These are phyloP conservation scores for Laterallus jamaicensis DNA, from an alignment of 2,113 vertebrate species.

Conservation along the genomic window DNA sequence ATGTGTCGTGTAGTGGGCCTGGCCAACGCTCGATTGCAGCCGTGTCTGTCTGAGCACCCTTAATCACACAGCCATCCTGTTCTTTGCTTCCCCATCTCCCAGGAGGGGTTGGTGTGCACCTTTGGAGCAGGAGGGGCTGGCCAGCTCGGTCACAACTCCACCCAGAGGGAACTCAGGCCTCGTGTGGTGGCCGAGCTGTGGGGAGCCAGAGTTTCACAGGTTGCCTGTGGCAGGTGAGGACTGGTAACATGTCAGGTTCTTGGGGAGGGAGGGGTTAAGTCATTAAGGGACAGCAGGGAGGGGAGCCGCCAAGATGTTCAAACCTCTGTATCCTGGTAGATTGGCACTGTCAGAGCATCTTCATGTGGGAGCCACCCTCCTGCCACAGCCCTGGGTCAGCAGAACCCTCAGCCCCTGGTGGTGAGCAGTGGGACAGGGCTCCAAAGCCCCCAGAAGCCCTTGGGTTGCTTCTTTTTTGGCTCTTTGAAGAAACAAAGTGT, in stretches of 20 bases:
- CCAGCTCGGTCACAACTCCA: conserved; percentile 79
- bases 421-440: not conserved
- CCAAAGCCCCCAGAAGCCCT: not conserved
- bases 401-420: not conserved
- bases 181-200: conserved; percentile 68
- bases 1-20: not conserved
- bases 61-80: not conserved
- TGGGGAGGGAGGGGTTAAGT: not conserved
- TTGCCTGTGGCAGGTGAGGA: conserved; percentile 78
- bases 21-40: not conserved
- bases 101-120: conserved; percentile 79
- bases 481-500: not conserved
- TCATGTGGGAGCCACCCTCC: not conserved
- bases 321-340: not conserved
- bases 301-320: not conserved
- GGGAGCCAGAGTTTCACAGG: conserved; percentile 61
- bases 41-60: not conserved
- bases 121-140: conserved; percentile 78
- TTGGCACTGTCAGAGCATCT: not conserved
- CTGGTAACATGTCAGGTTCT: not conserved
- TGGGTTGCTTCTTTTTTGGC: not conserved
- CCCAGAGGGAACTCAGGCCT: conserved; percentile 59
- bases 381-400: not conserved
- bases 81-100: not conserved
- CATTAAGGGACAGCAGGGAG: not conserved